phyloP scores from a whole-genome alignment of 2,888 invertebrate genomes.

The Acleris sparsana region DNA sequence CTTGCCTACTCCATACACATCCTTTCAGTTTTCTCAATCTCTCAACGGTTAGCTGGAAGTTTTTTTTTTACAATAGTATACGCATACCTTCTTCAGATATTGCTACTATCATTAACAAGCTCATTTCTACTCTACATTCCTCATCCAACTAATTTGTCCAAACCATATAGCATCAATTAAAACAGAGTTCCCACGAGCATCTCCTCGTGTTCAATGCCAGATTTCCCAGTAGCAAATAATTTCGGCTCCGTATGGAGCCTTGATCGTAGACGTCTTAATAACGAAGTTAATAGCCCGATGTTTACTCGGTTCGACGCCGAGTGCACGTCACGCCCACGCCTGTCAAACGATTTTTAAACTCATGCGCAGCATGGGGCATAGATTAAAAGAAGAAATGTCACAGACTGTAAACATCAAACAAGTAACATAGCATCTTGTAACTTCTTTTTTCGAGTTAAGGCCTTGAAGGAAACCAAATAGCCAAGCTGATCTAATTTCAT shows the following conservation, averaged over 20 bases:
- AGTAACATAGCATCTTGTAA: no score
- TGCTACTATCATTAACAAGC: neutral
- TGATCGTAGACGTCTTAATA: neutral
- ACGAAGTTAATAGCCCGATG: conserved; percentile 35
- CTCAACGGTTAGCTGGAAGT: no score
- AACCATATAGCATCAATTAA: conserved; percentile 17
- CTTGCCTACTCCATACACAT: no score
- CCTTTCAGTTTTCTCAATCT: no score
- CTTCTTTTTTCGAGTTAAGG: no score
- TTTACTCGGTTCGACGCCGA: conserved; percentile 40
- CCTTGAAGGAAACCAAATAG: no score
- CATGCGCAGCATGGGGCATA: conserved; percentile 35
- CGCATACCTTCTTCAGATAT: no score
- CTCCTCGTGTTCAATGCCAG: conserved; percentile 31
- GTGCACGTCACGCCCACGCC: conserved; percentile 38
- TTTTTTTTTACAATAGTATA: no score
- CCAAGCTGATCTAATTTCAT: no score
- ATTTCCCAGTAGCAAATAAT: no score
- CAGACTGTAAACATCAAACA: conserved; percentile 5
- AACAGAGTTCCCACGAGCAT: conserved; percentile 31
- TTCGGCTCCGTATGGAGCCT: no score
- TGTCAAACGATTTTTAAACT: conserved; percentile 31
- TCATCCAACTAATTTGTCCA: conserved; percentile 16
- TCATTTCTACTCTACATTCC: neutral
- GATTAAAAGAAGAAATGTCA: conserved; percentile 29